These are phyloP conservation scores for Tineola bisselliella DNA, from an alignment of 2,888 invertebrate genomes.

Conservation along the genomic window DNA sequence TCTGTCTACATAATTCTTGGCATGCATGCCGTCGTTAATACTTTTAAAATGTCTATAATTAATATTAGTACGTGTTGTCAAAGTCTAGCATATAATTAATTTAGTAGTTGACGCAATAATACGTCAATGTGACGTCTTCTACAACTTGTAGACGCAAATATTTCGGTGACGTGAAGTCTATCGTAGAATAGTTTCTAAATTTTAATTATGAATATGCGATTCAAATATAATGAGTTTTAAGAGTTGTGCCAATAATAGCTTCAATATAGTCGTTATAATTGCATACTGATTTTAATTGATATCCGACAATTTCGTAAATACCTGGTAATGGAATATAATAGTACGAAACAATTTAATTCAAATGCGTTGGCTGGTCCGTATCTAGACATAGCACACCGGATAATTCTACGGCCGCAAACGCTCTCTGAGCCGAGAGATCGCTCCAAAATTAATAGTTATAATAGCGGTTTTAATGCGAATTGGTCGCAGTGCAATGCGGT, in stretches of 20 bases:
- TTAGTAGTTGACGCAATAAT: not conserved
- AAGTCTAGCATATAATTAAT: slow-evolving; percentile 4
- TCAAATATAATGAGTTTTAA: not conserved
- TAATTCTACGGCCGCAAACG: slow-evolving; percentile 19
- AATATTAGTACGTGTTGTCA: not conserved
- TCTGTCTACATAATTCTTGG: not conserved
- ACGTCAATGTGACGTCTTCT: slow-evolving; percentile 8
- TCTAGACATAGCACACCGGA: slow-evolving; percentile 14
- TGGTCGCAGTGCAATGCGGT: slow-evolving; percentile 42
- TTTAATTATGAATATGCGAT: not conserved
- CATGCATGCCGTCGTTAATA: not conserved
- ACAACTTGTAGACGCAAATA: not conserved
- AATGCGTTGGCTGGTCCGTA: slow-evolving; percentile 5
- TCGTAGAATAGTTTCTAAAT: not conserved
- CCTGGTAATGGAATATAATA: not conserved
- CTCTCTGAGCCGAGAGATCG: slow-evolving; percentile 14
- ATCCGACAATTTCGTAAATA: not conserved
- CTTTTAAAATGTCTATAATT: not conserved
- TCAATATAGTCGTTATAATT: not conserved
- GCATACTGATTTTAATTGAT: not conserved
- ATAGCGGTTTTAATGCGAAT: slow-evolving; percentile 39
- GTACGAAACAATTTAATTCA: slow-evolving; percentile 12
- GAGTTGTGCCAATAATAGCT: not conserved
- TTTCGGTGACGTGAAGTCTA: not conserved
- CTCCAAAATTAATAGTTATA: slow-evolving; percentile 34